Percentiles rank a stretch among this genome's conserved stretches.
phyloP scores from a whole-genome alignment of 2,888 invertebrate species.

The Noctua janthe region DNA sequence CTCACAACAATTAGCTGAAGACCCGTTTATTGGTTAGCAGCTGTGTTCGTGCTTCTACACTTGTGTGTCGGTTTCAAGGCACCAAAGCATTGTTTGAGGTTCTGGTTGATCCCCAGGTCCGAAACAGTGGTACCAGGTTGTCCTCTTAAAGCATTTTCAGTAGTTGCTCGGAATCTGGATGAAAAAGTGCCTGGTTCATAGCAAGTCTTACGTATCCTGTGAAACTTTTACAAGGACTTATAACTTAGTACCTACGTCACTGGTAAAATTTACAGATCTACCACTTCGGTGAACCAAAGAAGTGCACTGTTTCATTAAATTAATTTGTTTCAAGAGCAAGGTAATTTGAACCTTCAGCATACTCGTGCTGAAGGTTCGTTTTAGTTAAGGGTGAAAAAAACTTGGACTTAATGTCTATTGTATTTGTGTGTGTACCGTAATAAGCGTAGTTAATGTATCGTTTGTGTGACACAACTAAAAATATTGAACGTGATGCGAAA shows the following conservation, averaged over 20 bases:
- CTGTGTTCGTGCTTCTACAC: too few relatives aligned
- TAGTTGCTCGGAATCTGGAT: not conserved
- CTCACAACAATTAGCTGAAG: not conserved
- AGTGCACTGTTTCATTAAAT: not conserved
- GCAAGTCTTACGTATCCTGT: not conserved
- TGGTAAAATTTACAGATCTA: not conserved
- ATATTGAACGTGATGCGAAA: not conserved
- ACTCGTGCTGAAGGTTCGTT: not conserved
- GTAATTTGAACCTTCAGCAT: not conserved
- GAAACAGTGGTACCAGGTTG: not conserved
- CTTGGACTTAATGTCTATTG: not conserved
- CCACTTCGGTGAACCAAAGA: not conserved
- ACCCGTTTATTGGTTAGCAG: slow-evolving; percentile 2
- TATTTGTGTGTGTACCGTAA: not conserved
- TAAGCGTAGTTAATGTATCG: not conserved
- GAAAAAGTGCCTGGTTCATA: not conserved
- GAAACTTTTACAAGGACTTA: not conserved
- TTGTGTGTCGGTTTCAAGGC: not conserved
- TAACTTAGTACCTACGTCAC: not conserved
- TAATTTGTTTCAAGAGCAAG: not conserved
- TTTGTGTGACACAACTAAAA: not conserved
- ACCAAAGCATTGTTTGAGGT: not conserved
- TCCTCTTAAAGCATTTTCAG: too few relatives aligned
- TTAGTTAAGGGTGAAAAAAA: not conserved
- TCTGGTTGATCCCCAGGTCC: not conserved